Evolutionary conservation across 2,888 invertebrate species (phyloP), one percentile per base, ranked within the genome.

Genomic region (Saturnia japonica): DNA sequence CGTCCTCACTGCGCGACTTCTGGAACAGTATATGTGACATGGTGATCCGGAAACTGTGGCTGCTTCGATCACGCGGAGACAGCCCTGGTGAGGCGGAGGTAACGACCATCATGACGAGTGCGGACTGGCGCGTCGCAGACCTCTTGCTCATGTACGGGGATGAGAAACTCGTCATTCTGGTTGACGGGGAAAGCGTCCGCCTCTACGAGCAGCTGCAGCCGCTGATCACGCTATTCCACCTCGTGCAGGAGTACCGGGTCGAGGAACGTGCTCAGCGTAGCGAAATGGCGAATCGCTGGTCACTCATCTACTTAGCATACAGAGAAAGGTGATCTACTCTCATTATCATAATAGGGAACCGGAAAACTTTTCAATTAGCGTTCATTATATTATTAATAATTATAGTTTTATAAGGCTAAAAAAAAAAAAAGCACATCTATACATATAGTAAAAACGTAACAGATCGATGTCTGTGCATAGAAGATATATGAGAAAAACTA

Each of bases 211-310:
- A 78, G 71, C 74, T 77, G 45, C 72, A 75, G 45, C 77, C 77
- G 68, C 76, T 84, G 69, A 72, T 76, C 71, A 51, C 67, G 67
- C 73, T 80, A 68, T 81, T 80, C 76, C 77, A 77, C 73, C 75
- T 80, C 47, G 81, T 76, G 71, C 84, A 79, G 74, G 71, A 70
- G 67, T 70, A 73, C 77, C 40, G 47, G 42, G 75, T 79, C 67
- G 77, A 81, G 76, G 70, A 43, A 40, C 22, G 7, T 69, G 60
- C 51, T 7, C 14, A 60, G 28, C 34, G 47, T 25, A 11, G n/a
- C 25, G n/a, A 16, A 40, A 45, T 19, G 67, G 64, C 72, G 34
- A 71, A 40, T 40, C 72, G 76, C 34, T 78, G 81, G 80, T 67
- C 67, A 0, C 72, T 71, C 34, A 74, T 73, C 16, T 28, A 68